A percentile compares a stretch with the other conserved stretches of the same genome.
These are phyloP conservation scores for Elgaria multicarinata DNA, from an alignment of 2,113 vertebrate species.

Conservation along the genomic window DNA sequence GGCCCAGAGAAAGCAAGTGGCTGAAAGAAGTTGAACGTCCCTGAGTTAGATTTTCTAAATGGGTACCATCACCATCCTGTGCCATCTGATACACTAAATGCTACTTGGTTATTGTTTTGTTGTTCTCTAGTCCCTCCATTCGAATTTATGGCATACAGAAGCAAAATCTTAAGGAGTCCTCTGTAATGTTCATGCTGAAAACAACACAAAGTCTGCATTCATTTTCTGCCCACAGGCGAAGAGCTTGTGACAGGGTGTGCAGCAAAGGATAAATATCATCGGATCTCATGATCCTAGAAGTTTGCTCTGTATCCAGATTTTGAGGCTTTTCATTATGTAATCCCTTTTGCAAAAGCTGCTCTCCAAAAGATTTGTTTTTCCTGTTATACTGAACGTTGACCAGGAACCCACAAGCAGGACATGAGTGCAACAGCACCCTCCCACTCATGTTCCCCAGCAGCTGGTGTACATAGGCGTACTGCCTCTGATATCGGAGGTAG, in stretches of 20 bases:
- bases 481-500: too few relatives aligned
- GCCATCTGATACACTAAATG: background rate
- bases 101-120: too few relatives aligned
- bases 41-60: background rate
- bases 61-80: background rate
- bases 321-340: background rate
- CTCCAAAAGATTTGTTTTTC: background rate
- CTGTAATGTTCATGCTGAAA: background rate
- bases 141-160: background rate
- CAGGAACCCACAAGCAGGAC: too few relatives aligned
- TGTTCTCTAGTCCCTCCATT: background rate
- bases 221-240: background rate
- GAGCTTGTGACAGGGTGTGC: conserved; percentile 6
- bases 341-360: background rate
- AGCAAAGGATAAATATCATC: background rate
- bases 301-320: background rate
- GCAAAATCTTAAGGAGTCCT: too few relatives aligned
- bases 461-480: too few relatives aligned
- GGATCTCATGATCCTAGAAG: background rate
- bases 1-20: too few relatives aligned
- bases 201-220: conserved; percentile 4
- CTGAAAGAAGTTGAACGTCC: too few relatives aligned
- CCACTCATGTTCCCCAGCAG: too few relatives aligned
- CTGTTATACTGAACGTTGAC: background rate
- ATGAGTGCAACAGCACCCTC: too few relatives aligned